Conservation (phyloP, 2,888 invertebrate genomes). For the Macrosoma leucophasiata region DNA sequence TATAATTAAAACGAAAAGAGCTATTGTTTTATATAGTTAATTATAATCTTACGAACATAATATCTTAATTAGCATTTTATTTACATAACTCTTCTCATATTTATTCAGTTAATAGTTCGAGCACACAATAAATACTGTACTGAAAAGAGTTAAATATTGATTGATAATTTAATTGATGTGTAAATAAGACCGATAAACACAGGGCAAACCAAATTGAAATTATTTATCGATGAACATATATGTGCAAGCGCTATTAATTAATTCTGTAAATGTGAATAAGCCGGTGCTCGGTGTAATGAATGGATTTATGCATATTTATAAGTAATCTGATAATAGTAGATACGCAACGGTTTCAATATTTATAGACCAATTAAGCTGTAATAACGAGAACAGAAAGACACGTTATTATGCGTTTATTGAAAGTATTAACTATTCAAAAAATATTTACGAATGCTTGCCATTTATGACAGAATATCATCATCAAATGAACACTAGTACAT, state of each 20-base stretch:
- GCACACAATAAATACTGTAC: not conserved
- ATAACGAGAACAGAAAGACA: too few relatives aligned
- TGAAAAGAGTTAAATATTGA: constrained; percentile 1
- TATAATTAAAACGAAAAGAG: too few relatives aligned
- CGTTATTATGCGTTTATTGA: constrained; percentile 18
- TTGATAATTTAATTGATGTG: constrained; percentile 11
- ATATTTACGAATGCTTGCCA: too few relatives aligned
- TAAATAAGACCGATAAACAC: constrained; percentile 14
- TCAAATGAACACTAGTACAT: too few relatives aligned
- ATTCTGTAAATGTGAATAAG: constrained; percentile 17
- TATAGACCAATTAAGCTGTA: constrained; percentile 36
- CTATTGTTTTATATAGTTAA: too few relatives aligned
- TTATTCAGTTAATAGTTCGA: not conserved
- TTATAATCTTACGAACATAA: too few relatives aligned
- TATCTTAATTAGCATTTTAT: constrained; percentile 2
- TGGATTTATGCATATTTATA: constrained; percentile 34
- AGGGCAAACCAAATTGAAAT: constrained; percentile 12
- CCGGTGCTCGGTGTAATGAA: constrained; percentile 16
- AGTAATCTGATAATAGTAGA: constrained; percentile 31
- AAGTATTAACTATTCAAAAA: not conserved
- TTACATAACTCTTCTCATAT: constrained; percentile 2
- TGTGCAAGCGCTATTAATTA: constrained; percentile 17
- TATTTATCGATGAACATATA: constrained; percentile 13
- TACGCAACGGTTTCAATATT: constrained; percentile 30
- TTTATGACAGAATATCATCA: too few relatives aligned